Conservation (phyloP, 1,140 invertebrate genomes). For the honey bee (Apis mellifera) region Amel_HAv3.1 CM009933.2:3662001-3662500, state of each 20-base stretch:
- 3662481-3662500: too few species aligned
- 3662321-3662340: neutral
- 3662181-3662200: neutral
- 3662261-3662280: neutral
- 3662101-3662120: too few species aligned
- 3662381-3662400: conserved; percentile 15
- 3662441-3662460: too few species aligned
- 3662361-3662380: neutral
- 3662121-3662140: too few species aligned
- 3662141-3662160: neutral
- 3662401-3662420: conserved; percentile 9
- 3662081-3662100: too few species aligned
- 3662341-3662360: conserved; percentile 21
- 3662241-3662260: neutral
- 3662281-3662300: neutral
- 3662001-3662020: too few species aligned
- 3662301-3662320: conserved; percentile 12
- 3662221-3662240: neutral
- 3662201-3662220: neutral
- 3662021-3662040: too few species aligned
- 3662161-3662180: neutral
- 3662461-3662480: too few species aligned
- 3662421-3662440: too few species aligned
- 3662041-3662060: too few species aligned
- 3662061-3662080: too few species aligned